A percentile compares a stretch with the other conserved stretches of the same genome.
These are phyloP conservation scores for Atethmia centrago DNA, from an alignment of 2,888 invertebrate species.

Conservation along the genomic window DNA sequence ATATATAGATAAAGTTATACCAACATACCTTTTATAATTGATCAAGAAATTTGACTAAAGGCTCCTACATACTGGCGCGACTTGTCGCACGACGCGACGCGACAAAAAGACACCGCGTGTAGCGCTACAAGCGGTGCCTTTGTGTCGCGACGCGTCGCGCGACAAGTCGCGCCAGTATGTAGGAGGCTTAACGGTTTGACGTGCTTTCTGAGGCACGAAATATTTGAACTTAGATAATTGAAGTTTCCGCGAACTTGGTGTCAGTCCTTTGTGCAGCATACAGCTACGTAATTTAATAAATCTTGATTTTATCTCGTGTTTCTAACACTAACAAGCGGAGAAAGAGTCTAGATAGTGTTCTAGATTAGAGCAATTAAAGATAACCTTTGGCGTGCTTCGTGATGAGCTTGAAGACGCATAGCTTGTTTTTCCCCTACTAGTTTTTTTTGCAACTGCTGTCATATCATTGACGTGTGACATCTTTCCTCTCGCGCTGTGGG, in stretches of 20 bases:
- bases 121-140: too few species aligned
- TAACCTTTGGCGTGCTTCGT: slow-evolving; percentile 74
- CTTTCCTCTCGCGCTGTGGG: too few species aligned
- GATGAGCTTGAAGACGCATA: slow-evolving; percentile 71
- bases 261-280: slow-evolving; percentile 58
- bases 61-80: too few species aligned
- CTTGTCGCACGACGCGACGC: too few species aligned
- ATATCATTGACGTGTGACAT: too few species aligned
- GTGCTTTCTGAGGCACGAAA: not conserved
- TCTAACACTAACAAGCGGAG: slow-evolving; percentile 78
- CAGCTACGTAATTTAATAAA: slow-evolving; percentile 74
- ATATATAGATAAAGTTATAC: too few species aligned
- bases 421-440: slow-evolving; percentile 55
- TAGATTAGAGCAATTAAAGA: slow-evolving; percentile 82
- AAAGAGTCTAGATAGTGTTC: slow-evolving; percentile 83
- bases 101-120: too few species aligned
- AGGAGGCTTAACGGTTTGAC: not conserved
- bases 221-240: slow-evolving; percentile 15
- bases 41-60: too few species aligned
- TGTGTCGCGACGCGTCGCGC: too few species aligned
- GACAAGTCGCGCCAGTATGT: too few species aligned
- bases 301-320: slow-evolving; percentile 74
- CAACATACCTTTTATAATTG: too few species aligned
- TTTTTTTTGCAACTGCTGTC: not conserved
- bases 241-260: slow-evolving; percentile 53